Evolutionary conservation across 2,888 invertebrate genomes (phyloP), one percentile per base, ranked within the genome.

Genomic region (Cryptocephalus primarius): DNA sequence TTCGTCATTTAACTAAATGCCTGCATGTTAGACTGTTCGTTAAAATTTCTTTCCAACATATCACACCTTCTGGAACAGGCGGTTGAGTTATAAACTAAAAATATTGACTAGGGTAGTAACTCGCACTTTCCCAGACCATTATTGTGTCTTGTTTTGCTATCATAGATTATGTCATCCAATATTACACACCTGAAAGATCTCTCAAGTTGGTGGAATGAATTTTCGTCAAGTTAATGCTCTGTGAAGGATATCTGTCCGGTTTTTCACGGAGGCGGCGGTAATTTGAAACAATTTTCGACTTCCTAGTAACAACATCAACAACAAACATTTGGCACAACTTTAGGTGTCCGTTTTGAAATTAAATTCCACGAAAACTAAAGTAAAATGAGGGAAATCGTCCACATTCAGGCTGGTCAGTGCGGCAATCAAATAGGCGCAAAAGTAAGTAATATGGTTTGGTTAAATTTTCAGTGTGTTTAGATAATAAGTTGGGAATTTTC

Each of bases 301-400:
- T 12, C 36, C 36, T 36, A 36, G 36, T 36, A 36, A 36, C 36
- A 11, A 36, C n/a, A 36, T 11, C 36, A 36, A 36, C n/a, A 36
- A 36, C 36, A 36, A 36, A 36, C 36, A 36, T 11, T 36, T 36
- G 36, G 11, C 36, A 36, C 12, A 36, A 36, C 12, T 36, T 36
- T 36, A 12, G 36, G n/a, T 36, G 36, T 36, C 12, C 36, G 50
- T 53, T 59, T 55, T 53, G 42, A 43, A 56, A 33, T 33, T 33
- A 49, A 53, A 48, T 54, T 55, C 59, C 12, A 36, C 12, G 12
- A n/a, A 36, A 36, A 36, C n/a, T 36, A 36, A n/a, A 36, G 6
- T 36, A 73, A 63, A 58, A 91, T 92, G 91, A 83, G 91, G 75
- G 91, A 92, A 83, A 91, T 92, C 63, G 89, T 91, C 59, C 91